Evolutionary conservation across 1,140 invertebrate species (phyloP).

Genomic region (Lordiphosa mommai): DNA sequence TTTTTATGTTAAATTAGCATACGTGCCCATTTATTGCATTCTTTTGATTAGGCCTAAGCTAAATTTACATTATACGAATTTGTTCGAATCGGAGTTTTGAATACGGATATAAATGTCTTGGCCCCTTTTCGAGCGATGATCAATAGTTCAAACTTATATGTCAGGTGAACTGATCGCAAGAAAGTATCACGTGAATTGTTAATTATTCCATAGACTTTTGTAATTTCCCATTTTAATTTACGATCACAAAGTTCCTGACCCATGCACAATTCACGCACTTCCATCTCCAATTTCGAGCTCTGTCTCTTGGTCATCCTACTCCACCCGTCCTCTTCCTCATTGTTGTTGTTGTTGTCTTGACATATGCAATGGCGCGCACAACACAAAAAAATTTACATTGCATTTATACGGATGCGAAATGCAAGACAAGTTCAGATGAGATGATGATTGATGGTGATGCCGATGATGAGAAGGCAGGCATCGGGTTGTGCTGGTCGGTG

Average conservation of each 20-base stretch:
- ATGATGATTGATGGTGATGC: conserved; percentile 14
- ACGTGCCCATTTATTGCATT: too few species aligned
- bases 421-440: conserved; percentile 37
- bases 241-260: background rate
- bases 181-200: too few species aligned
- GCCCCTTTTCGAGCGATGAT: too few species aligned
- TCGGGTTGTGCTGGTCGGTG: background rate
- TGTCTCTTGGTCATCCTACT: background rate
- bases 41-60: too few species aligned
- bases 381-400: conserved; percentile 77
- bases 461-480: conserved; percentile 10
- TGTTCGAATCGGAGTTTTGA: too few species aligned
- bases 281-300: conserved; percentile 1
- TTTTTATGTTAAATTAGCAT: too few species aligned
- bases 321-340: background rate
- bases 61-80: too few species aligned
- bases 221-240: background rate
- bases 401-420: conserved; percentile 73
- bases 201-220: too few species aligned
- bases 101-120: too few species aligned
- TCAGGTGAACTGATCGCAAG: too few species aligned
- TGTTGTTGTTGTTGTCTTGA: conserved; percentile 59
- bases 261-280: background rate
- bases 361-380: conserved; percentile 72
- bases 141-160: too few species aligned